phyloP scores from a whole-genome alignment of 2,888 invertebrate genomes.

The Drosophila mimetica region DNA sequence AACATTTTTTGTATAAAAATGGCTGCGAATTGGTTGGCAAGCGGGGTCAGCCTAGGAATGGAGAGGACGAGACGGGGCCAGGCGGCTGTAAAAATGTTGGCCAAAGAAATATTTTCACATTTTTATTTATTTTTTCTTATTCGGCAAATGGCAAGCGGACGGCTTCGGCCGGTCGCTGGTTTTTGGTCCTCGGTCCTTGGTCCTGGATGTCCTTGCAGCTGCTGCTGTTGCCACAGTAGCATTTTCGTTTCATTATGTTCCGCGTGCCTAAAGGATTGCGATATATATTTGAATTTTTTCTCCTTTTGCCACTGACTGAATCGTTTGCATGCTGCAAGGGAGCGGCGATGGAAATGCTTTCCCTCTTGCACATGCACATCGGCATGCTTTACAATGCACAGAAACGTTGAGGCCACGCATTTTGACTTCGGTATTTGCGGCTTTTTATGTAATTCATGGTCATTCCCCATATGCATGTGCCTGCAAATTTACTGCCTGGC shows the following conservation, averaged over 20 bases:
- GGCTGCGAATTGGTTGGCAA: constrained; percentile 60
- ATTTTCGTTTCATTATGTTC: constrained; percentile 82
- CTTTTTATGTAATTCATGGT: constrained; percentile 81
- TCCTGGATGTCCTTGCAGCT: constrained; percentile 47
- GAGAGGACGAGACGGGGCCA: constrained; percentile 10
- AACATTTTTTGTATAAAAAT: constrained; percentile 71
- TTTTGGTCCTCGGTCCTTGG: constrained; percentile 18
- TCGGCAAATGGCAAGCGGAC: constrained; percentile 41
- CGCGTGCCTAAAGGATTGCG: constrained; percentile 81
- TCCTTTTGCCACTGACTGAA: constrained; percentile 26
- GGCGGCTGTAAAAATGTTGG: constrained; percentile 70
- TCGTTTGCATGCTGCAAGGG: constrained; percentile 49
- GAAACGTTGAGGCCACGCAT: constrained; percentile 69
- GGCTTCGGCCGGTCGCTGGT: constrained; percentile 39
- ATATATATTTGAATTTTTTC: constrained; percentile 75
- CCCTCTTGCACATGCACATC: constrained; percentile 44
- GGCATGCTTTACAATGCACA: constrained; percentile 62
- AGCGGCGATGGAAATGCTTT: constrained; percentile 51
- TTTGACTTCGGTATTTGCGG: constrained; percentile 80
- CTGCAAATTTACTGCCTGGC: constrained; percentile 49
- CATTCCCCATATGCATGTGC: constrained; percentile 53
- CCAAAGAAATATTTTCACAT: constrained; percentile 75
- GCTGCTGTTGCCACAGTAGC: constrained; percentile 61
- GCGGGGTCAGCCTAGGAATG: constrained; percentile 26
- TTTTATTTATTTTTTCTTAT: constrained; percentile 68